Evolutionary conservation across 1,140 invertebrate genomes (phyloP), one percentile per base, ranked within the genome.

Genomic region (Neotoxoptera formosana): DNA sequence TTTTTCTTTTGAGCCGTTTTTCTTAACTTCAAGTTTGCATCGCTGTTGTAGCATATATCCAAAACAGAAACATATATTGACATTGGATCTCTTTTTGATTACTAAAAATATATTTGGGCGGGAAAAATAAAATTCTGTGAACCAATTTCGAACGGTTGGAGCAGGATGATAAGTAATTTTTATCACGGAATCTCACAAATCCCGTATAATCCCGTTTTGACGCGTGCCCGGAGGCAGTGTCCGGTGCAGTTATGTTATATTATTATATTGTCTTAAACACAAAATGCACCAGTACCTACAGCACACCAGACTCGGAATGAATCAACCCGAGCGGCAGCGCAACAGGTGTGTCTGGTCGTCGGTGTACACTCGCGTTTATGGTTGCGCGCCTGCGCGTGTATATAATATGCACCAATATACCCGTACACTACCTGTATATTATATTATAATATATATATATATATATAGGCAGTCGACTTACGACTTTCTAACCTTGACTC

Each of bases 401-500:
- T 60, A 30, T 30, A 25, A 30, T 30, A 67, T 53, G 21, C 6
- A 53, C 21, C 17, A 53, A 21, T 53, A 23, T 53, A 20, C 51
- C 51, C 17, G 20, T 20, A 53, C 17, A n/a, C 60, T 34, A 34
- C 14, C 60, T 76, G 60, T 34, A 25, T 14, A 67, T n/a, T n/a
- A 76, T 76, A 14, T 67, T 30, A 60, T n/a, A n/a, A n/a, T n/a
- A n/a, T n/a, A n/a, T n/a, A n/a, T 11, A 60, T 30, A 9, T 20
- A 56, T 30, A 60, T 17, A 67, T 17, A 34, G 30, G 34, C 20
- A 76, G 21, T 47, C n/a, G 36, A 90, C 89, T 51, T 34, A 83
- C 21, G 60, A 92, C 90, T 92, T 92, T 92, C 90, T 92, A 92
- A 92, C 90, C 90, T 92, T 92, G 90, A 92, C 67, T 83, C 67